Base-by-base conservation (phyloP, 1,140 invertebrate species). In the Zaprionus camerounensis region DNA sequence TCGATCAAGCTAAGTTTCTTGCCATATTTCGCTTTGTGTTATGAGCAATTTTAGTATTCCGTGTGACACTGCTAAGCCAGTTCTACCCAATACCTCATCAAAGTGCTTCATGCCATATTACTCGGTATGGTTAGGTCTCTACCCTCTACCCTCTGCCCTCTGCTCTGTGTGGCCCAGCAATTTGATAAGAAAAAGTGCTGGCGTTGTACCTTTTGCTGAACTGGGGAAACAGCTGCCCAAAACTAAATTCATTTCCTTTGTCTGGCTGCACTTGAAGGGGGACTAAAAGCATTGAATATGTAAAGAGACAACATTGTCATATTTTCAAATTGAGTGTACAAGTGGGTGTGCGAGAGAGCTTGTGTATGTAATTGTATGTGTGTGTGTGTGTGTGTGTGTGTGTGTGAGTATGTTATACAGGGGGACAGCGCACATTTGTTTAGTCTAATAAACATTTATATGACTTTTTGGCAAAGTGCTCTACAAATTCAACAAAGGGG, bases 391-490 rank as follows among this genome's bases (percentile, higher is more conserved):
- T 55, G 38, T 65, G 59, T 11, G 12, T 2, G n/a, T 28, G 51
- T 26, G 7, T 17, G 46, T 24, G 22, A 2, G 11, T 38, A 20
- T 57, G 12, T 31, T 28, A 20, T 67, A n/a, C 24, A 44, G 24
- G 64, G 66, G 69, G 49, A 56, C 51, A 68, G 36, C 44, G 36
- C 68, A 79, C 71, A 88, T 83, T 84, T 84, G 85, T 76, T 84
- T 90, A 72, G 81, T 88, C 80, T 88, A 88, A 90, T 88, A 88
- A 88, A 90, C 85, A 90, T 88, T 88, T 90, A 81, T 78, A 73
- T 76, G 81, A 88, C 74, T 90, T 88, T 73, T 73, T 64, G 83
- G 53, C 64, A 75, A 83, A 87, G 74, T 87, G 82, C 82, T 78
- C 58, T n/a, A 57, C 57, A 36, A 56, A 34, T 51, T 49, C 15